These are phyloP conservation scores for Drosophila robusta DNA, from an alignment of 2,888 invertebrate species.

Conservation along the genomic window DNA sequence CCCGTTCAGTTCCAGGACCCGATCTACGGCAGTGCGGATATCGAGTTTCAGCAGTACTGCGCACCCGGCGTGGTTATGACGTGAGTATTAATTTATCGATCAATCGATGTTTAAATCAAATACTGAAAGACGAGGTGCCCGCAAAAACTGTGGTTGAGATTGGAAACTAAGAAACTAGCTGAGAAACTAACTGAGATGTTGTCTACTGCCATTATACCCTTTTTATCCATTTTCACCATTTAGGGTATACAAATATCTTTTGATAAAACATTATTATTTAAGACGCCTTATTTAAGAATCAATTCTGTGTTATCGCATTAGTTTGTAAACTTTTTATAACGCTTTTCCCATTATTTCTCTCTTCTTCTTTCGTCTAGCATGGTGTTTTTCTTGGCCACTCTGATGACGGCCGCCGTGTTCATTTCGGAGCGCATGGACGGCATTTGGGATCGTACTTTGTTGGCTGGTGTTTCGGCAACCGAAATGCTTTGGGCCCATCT, in stretches of 20 bases:
- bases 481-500: constrained; percentile 94
- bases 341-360: neutral
- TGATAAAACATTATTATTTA: too few species aligned
- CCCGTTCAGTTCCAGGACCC: constrained; percentile 90
- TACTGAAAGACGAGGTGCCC: too few species aligned
- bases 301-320: too few species aligned
- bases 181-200: too few species aligned
- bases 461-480: constrained; percentile 92
- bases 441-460: constrained; percentile 93
- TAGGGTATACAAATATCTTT: neutral
- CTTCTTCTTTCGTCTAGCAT: constrained; percentile 86
- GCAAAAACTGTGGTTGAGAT: too few species aligned
- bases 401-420: constrained; percentile 93
- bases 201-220: too few species aligned
- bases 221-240: neutral
- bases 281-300: too few species aligned
- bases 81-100: constrained; percentile 86
- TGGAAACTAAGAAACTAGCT: too few species aligned
- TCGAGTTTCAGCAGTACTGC: constrained; percentile 92
- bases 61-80: constrained; percentile 93
- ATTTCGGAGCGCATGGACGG: constrained; percentile 93
- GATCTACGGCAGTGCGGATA: constrained; percentile 89
- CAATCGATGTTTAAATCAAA: neutral
- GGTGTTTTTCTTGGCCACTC: constrained; percentile 93
- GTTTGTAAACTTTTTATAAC: too few species aligned